Evolutionary conservation across 2,888 invertebrate genomes (phyloP).

Genomic region (Rhagium mordax): DNA sequence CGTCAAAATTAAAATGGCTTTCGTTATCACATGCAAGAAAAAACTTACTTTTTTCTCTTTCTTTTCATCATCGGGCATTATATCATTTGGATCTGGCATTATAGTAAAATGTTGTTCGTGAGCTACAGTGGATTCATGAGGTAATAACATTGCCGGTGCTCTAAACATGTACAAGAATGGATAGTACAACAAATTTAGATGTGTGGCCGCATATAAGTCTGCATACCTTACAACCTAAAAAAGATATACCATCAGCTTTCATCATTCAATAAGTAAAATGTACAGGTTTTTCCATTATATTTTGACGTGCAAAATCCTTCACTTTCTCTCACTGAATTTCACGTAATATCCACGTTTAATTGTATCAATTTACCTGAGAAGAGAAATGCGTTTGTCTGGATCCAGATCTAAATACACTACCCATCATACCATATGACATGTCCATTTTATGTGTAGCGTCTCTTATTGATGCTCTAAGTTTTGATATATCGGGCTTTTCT

Average conservation of each 20-base stretch:
- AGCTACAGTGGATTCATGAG: constrained; percentile 98
- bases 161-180: constrained; percentile 99
- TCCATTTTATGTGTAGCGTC: constrained; percentile 99
- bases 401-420: constrained; percentile 96
- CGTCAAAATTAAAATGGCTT: no score
- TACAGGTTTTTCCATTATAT: no score
- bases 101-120: constrained; percentile 89
- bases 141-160: constrained; percentile 97
- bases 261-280: no score
- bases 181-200: constrained; percentile 97
- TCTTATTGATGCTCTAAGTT: constrained; percentile 87
- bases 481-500: constrained; percentile 95
- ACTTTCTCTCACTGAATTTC: no score
- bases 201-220: constrained; percentile 95
- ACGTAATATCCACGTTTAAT: neutral
- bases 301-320: no score
- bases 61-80: constrained; percentile 24
- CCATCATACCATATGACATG: constrained; percentile 97
- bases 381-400: constrained; percentile 98
- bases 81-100: constrained; percentile 32
- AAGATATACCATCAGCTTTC: no score
- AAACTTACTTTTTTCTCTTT: constrained; percentile 23
- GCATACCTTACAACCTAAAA: constrained; percentile 93
- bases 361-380: constrained; percentile 76
- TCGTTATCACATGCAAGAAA: no score